Percentiles rank a stretch among this genome's conserved stretches.
Conservation (phyloP, 2,888 invertebrate genomes). For the Furcula furcula region DNA sequence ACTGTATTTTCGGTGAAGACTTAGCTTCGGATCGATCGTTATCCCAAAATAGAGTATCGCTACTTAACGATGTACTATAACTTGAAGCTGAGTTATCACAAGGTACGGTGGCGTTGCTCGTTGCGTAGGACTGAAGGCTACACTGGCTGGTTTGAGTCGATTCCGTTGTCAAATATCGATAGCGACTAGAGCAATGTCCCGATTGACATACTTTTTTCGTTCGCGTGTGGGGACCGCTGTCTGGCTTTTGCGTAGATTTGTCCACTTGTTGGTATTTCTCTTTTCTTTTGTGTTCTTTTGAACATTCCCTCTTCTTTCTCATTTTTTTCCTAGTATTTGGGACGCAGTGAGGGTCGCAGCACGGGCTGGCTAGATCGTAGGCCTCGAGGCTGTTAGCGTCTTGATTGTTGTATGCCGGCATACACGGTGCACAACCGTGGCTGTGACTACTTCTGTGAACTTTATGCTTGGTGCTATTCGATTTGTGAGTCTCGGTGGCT, state of each 20-base stretch:
- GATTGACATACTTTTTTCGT: conserved; percentile 67
- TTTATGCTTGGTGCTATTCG: conserved; percentile 58
- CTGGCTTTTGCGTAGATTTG: conserved; percentile 70
- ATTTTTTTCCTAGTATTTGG: conserved; percentile 82
- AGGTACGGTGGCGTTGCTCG: conserved; percentile 85
- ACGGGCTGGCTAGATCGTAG: conserved; percentile 92
- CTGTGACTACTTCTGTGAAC: conserved; percentile 63
- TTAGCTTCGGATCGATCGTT: conserved; percentile 70
- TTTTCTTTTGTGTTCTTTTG: conserved; percentile 84
- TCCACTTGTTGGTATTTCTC: conserved; percentile 81
- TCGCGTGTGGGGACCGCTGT: conserved; percentile 70
- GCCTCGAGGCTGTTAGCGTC: conserved; percentile 92
- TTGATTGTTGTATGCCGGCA: conserved; percentile 83
- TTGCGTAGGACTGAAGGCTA: conserved; percentile 91
- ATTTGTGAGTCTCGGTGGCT: conserved; percentile 55
- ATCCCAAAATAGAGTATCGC: conserved; percentile 94
- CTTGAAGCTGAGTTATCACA: conserved; percentile 89
- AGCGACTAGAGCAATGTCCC: conserved; percentile 67
- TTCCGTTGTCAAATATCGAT: conserved; percentile 85
- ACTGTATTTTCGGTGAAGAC: conserved; percentile 73
- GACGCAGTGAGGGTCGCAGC: conserved; percentile 93
- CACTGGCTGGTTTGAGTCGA: conserved; percentile 88
- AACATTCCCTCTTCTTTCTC: conserved; percentile 81
- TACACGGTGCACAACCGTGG: conserved; percentile 87
- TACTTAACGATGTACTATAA: conserved; percentile 92